Conservation (phyloP, 2,797 vertebrate species). For the Sebastes vulpes region DNA sequence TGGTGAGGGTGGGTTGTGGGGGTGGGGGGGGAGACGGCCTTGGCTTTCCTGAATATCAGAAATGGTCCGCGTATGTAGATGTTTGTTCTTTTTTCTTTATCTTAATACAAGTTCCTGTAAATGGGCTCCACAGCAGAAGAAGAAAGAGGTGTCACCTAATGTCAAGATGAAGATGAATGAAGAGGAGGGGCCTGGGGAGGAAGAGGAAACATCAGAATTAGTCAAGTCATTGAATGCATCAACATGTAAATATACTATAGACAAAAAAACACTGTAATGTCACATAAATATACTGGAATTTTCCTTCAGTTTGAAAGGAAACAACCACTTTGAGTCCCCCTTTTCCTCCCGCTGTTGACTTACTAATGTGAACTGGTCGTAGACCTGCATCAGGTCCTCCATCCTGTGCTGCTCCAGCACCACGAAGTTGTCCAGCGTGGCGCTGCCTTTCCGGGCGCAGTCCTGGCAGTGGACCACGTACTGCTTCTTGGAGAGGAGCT, state of each 20-base stretch:
- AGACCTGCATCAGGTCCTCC: conserved; percentile 98
- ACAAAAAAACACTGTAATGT: not conserved
- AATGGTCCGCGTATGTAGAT: conserved; percentile 84
- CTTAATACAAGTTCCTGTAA: conserved; percentile 69
- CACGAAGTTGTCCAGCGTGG: conserved; percentile 95
- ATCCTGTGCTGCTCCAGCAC: conserved; percentile 98
- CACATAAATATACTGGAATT: not conserved
- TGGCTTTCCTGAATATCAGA: conserved; percentile 98
- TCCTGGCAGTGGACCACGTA: conserved; percentile 97
- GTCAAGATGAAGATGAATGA: conserved; percentile 98
- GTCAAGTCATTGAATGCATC: not conserved
- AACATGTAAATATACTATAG: not conserved
- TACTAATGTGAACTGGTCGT: conserved; percentile 99
- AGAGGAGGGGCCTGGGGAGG: conserved; percentile 92
- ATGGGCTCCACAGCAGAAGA: conserved; percentile 89
- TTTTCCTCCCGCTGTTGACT: conserved; percentile 51
- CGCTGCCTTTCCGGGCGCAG: conserved; percentile 94
- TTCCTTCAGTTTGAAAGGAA: not conserved
- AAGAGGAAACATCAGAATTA: not conserved
- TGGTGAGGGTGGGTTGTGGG: conserved; percentile 74
- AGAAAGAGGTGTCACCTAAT: conserved; percentile 79
- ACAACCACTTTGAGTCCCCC: too few species aligned
- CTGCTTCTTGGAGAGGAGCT: conserved; percentile 95
- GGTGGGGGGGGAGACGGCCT: conserved; percentile 68
- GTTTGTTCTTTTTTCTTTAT: conserved; percentile 21